phyloP scores from a whole-genome alignment of 1,140 invertebrate species.

The Formica exsecta region DNA sequence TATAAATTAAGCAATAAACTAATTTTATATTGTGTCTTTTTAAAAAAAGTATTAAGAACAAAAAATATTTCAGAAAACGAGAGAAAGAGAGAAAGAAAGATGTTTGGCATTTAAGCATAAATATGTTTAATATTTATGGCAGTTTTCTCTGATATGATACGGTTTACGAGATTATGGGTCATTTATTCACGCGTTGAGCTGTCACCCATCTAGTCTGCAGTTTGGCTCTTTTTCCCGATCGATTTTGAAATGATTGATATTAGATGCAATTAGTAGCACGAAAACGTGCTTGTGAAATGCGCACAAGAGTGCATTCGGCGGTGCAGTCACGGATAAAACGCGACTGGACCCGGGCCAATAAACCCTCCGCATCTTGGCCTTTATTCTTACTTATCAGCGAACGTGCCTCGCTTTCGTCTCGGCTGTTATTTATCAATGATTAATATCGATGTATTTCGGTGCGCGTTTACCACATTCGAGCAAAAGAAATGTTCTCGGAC shows the following conservation, averaged over 20 bases:
- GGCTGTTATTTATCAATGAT: slow-evolving; percentile 43
- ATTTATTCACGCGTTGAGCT: too few relatives aligned
- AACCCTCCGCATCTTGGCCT: slow-evolving; percentile 69
- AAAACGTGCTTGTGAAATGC: slow-evolving; percentile 16
- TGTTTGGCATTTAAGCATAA: too few relatives aligned
- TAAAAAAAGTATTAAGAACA: too few relatives aligned
- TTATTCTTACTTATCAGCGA: slow-evolving; percentile 71
- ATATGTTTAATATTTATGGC: too few relatives aligned
- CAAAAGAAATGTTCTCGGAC: neutral
- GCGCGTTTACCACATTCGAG: too few relatives aligned
- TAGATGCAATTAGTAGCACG: neutral
- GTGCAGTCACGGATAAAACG: slow-evolving; percentile 33
- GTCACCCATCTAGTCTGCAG: neutral
- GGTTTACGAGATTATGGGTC: too few relatives aligned
- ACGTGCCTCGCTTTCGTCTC: slow-evolving; percentile 17
- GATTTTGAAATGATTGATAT: slow-evolving; percentile 25
- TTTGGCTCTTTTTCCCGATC: neutral
- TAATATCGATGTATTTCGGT: neutral
- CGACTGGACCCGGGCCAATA: slow-evolving; percentile 77
- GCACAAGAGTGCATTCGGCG: slow-evolving; percentile 32
- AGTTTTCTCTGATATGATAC: too few relatives aligned
- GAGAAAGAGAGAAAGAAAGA: too few relatives aligned
- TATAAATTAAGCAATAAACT: too few relatives aligned
- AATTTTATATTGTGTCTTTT: too few relatives aligned
- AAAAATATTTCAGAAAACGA: too few relatives aligned